Evolutionary conservation across 1,140 invertebrate species (phyloP).

Genomic region (Tetranychus urticae): DNA sequence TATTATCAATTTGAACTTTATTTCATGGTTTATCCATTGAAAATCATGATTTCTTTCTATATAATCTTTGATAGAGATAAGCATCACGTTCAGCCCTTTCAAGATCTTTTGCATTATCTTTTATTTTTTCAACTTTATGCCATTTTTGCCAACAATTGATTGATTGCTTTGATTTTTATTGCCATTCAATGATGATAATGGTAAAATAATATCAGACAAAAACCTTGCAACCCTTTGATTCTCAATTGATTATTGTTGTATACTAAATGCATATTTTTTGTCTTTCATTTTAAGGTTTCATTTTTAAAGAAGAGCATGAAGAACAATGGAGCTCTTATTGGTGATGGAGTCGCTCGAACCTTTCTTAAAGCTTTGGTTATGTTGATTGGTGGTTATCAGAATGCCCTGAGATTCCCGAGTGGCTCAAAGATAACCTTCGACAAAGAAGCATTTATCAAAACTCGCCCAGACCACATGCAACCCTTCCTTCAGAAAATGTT

Average conservation of each 20-base stretch:
- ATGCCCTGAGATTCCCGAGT: constrained; percentile 34
- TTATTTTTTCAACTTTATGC: too few species aligned
- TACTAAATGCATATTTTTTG: constrained; percentile 2
- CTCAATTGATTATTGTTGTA: not conserved
- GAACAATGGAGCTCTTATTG: constrained; percentile 38
- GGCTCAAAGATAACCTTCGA: constrained; percentile 47
- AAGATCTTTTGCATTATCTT: too few species aligned
- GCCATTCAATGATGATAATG: too few species aligned
- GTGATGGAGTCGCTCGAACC: constrained; percentile 67
- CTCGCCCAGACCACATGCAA: constrained; percentile 49
- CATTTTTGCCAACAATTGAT: too few species aligned
- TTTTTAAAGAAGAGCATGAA: constrained; percentile 18
- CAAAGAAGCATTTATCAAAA: constrained; percentile 56
- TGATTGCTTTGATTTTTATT: too few species aligned
- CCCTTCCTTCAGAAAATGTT: constrained; percentile 71
- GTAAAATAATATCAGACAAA: too few species aligned
- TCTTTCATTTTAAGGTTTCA: constrained; percentile 16
- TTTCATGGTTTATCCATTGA: not conserved
- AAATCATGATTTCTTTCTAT: too few species aligned
- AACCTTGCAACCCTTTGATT: not conserved
- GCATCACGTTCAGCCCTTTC: too few species aligned
- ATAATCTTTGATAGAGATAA: too few species aligned
- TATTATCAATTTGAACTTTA: not conserved
- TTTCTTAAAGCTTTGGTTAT: constrained; percentile 69
- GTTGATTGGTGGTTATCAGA: constrained; percentile 74